phyloP scores from a whole-genome alignment of 2,888 invertebrate species.

The Magallana nippona region DNA sequence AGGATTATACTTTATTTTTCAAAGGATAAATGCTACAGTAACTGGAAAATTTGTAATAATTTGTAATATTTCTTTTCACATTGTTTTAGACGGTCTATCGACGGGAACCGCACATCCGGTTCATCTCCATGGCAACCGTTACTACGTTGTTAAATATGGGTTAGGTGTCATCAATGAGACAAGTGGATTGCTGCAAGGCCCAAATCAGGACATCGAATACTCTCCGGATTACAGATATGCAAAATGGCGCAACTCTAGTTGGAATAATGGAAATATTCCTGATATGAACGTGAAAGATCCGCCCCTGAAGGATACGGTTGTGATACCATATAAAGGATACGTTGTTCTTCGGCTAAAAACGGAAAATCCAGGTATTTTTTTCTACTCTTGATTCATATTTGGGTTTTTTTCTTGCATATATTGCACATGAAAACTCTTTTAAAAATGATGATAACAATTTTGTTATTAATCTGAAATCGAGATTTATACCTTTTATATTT shows the following conservation, averaged over 20 bases:
- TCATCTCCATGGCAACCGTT: slow-evolving; percentile 73
- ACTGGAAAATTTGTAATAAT: background rate
- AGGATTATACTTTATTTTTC: too few species aligned
- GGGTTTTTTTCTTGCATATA: background rate
- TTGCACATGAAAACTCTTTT: background rate
- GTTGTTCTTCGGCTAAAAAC: slow-evolving; percentile 13
- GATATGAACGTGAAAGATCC: slow-evolving; percentile 26
- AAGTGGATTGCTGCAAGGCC: slow-evolving; percentile 34
- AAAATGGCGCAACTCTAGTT: slow-evolving; percentile 35
- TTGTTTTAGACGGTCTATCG: slow-evolving; percentile 57
- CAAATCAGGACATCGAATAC: slow-evolving; percentile 62
- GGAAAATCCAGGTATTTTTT: slow-evolving; percentile 35
- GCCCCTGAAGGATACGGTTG: slow-evolving; percentile 51
- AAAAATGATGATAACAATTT: background rate
- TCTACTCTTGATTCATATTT: background rate
- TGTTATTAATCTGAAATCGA: too few species aligned
- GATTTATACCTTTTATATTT: too few species aligned
- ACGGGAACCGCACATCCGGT: slow-evolving; percentile 64
- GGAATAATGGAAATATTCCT: slow-evolving; percentile 14
- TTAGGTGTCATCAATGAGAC: slow-evolving; percentile 54
- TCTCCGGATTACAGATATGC: slow-evolving; percentile 12
- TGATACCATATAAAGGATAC: slow-evolving; percentile 17
- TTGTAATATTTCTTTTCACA: slow-evolving; percentile 28
- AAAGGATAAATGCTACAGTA: background rate
- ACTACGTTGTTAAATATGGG: slow-evolving; percentile 70